These are phyloP conservation scores for Trachymyrmex septentrionalis DNA, from an alignment of 1,140 invertebrate genomes.

Conservation along the genomic window DNA sequence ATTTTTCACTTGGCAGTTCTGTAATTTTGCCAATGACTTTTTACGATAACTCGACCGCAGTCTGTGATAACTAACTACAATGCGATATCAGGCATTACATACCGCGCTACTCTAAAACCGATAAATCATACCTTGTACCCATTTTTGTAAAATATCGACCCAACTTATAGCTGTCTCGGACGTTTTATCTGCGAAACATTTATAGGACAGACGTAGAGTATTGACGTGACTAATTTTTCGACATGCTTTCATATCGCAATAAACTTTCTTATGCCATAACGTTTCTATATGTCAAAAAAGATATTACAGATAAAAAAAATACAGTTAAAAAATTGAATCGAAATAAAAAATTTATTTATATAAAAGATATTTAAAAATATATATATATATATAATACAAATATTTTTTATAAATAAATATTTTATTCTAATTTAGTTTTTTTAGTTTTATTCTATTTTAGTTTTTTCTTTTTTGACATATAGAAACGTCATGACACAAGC, in stretches of 20 bases:
- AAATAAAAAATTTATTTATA: background rate
- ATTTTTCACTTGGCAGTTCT: constrained; percentile 52
- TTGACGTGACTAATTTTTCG: constrained; percentile 50
- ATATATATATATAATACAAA: no score
- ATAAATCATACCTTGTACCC: constrained; percentile 53
- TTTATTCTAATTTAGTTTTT: no score
- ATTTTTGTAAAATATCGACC: constrained; percentile 48
- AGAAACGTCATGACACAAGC: no score
- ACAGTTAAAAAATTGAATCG: background rate
- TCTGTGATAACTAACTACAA: constrained; percentile 58
- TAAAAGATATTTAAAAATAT: background rate
- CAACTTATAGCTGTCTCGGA: constrained; percentile 38
- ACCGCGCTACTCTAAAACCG: constrained; percentile 45
- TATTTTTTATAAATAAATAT: no score
- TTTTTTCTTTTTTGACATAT: no score
- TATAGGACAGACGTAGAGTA: constrained; percentile 23
- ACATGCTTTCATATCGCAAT: constrained; percentile 15
- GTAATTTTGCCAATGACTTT: constrained; percentile 54
- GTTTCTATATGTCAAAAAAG: background rate
- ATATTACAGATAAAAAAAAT: background rate
- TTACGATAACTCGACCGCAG: constrained; percentile 53
- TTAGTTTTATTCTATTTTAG: no score
- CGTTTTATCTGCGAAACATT: constrained; percentile 45
- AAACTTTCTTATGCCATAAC: constrained; percentile 18
- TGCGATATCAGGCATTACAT: constrained; percentile 53